Conservation (phyloP, 2,797 vertebrate genomes). For the Gambelia wislizenii region DNA sequence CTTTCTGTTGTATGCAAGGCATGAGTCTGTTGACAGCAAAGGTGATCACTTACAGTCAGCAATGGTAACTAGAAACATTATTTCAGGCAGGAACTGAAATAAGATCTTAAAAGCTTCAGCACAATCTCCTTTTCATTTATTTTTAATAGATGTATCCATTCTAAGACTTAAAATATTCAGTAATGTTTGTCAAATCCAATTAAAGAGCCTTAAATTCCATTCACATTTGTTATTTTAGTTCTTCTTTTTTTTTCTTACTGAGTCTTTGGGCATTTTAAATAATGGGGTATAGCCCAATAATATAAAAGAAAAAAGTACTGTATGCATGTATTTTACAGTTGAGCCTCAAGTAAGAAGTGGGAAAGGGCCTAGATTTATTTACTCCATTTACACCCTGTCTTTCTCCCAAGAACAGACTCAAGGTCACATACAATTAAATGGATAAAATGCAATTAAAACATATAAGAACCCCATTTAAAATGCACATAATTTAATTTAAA, state of each 20-base stretch:
- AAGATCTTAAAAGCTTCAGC: constrained; percentile 12
- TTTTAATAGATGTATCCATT: constrained; percentile 6
- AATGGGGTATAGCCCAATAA: neutral
- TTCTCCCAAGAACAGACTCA: no score
- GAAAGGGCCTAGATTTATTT: neutral
- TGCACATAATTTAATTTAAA: no score
- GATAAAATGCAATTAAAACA: no score
- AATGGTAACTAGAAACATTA: neutral
- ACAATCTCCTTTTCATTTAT: neutral
- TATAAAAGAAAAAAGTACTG: neutral
- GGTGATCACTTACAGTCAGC: neutral
- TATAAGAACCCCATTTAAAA: no score
- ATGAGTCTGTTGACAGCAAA: neutral
- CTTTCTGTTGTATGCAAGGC: neutral
- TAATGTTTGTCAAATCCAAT: constrained; percentile 29
- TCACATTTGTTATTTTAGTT: neutral
- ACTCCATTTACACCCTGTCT: no score
- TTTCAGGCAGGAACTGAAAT: neutral
- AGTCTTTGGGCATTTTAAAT: neutral
- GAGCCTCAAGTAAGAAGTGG: neutral
- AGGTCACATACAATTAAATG: no score
- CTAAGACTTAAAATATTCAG: constrained; percentile 6
- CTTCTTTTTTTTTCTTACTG: neutral
- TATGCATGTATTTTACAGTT: neutral
- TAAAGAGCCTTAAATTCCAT: neutral